Evolutionary conservation across 2,888 invertebrate genomes (phyloP), one percentile per base, ranked within the genome.

Genomic region (Drosophila greeni): DNA sequence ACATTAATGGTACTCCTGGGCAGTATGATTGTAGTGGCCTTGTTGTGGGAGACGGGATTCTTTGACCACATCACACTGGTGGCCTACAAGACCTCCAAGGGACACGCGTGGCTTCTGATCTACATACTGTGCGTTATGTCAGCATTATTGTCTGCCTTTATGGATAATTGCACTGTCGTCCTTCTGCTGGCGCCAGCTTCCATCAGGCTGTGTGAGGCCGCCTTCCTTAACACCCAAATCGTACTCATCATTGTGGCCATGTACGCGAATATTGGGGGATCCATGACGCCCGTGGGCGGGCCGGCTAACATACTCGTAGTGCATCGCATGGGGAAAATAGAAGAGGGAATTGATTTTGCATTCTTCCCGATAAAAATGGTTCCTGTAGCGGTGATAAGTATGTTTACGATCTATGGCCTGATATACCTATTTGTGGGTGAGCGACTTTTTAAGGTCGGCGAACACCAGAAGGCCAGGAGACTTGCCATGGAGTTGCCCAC

Each of bases 161-260:
- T 95, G 73, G 95, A 95, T 84, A 94, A 93, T 83, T 94, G 94
- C 0, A 95, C 95, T 0, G 94, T 94, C 1, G 91, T 94, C 20
- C 87, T 95, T 34, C 87, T 95, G 3, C 92, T 94, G 90, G 93
- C 94, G 2, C 95, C 95, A 0, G 92, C 94, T 12, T 93, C 93
- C 0, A 94, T 95, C 66, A 90, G 92, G 88, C 91, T 97, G 11
- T 96, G 97, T 83, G 55, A 56, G 16, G 55, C 20, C 9, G 29
- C 55, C 16, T 36, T 3, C 7, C 4, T 56, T 6, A 36, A 20
- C 1, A 55, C 55, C 26, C 36, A 23, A 7, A 1, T 37, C n/a
- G 55, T 56, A 1, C 24, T 55, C 11, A 26, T 55, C n/a, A 29
- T 36, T 0, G 0, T 56, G 9, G 55, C 55, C 6, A 5, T 56